A percentile compares a stretch with the other conserved stretches of the same genome.
Evolutionary conservation across 2,113 vertebrate species (phyloP).

Genomic region (Indri indri): DNA sequence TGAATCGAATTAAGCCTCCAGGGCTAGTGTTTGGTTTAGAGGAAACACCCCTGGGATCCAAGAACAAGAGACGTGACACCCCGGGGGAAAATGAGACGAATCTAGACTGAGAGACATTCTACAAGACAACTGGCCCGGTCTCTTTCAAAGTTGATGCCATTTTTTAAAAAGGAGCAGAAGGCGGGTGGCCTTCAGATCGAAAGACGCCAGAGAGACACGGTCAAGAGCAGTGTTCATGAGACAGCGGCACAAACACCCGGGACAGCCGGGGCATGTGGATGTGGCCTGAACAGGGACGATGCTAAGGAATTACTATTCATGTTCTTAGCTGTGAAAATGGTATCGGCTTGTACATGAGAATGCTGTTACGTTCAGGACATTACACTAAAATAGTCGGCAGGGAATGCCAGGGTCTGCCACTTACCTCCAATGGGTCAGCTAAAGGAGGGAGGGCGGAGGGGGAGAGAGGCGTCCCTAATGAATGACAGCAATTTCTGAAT

Average conservation of each 20-base stretch:
- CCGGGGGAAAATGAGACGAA: neutral
- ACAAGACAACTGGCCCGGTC: neutral
- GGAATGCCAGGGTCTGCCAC: neutral
- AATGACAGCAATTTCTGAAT: too few species aligned
- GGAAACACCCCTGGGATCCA: neutral
- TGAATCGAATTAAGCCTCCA: neutral
- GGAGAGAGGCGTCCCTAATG: accelerated
- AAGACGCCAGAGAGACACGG: neutral
- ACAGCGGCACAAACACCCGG: neutral
- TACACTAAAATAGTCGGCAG: neutral
- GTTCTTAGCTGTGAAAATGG: neutral
- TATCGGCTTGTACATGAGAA: neutral
- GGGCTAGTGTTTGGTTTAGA: neutral
- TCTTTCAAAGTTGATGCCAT: neutral
- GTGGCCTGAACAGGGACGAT: neutral
- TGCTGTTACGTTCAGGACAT: accelerated
- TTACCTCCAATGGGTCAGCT: neutral
- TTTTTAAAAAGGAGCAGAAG: neutral
- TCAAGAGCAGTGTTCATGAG: accelerated
- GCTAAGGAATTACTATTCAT: neutral
- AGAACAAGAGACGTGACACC: neutral
- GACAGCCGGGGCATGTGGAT: neutral
- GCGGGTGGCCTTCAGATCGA: too few species aligned
- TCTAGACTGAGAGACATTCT: neutral
- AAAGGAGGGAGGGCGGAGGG: accelerated